Conservation (phyloP, 30 jellyfish, hydroid and myxozoan genomes). For the Sanderia malayensis region DNA sequence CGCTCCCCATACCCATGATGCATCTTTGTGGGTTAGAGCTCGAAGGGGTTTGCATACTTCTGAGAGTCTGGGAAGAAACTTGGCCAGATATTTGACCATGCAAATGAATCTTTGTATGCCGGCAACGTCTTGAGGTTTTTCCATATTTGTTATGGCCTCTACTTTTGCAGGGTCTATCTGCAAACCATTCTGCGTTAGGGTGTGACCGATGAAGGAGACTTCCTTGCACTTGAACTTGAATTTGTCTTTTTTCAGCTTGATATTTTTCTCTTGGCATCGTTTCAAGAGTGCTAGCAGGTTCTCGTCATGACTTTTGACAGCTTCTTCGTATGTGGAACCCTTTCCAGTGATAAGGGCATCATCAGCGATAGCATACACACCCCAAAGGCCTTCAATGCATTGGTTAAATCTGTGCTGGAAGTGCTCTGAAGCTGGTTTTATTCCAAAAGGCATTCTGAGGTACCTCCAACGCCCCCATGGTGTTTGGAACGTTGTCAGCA, state of each 20-base stretch:
- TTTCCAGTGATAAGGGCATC: constrained; percentile 36
- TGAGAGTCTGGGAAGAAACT: constrained; percentile 21
- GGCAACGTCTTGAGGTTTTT: constrained; percentile 11
- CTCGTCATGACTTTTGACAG: constrained; percentile 5
- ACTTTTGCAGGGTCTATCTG: constrained; percentile 25
- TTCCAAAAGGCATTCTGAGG: too few relatives aligned
- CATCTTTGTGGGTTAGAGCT: constrained; percentile 11
- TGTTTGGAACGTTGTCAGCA: constrained; percentile 13
- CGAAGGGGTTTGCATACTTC: constrained; percentile 21
- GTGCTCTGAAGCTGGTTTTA: constrained; percentile 26
- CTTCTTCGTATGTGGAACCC: constrained; percentile 8
- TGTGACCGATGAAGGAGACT: too few relatives aligned
- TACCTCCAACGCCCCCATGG: too few relatives aligned
- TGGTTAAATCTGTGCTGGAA: constrained; percentile 38
- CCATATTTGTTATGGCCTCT: constrained; percentile 29
- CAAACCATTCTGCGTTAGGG: constrained; percentile 14
- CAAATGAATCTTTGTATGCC: constrained; percentile 26
- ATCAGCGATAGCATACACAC: constrained; percentile 27
- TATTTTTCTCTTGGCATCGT: constrained; percentile 39
- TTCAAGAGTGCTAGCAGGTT: constrained; percentile 21
- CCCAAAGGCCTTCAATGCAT: constrained; percentile 17
- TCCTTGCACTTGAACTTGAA: too few relatives aligned
- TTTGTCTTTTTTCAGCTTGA: too few relatives aligned
- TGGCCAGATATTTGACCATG: constrained; percentile 36
- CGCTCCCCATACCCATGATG: constrained; percentile 27